Conservation (phyloP, 2,113 vertebrate genomes). For the Rattus norvegicus region DNA sequence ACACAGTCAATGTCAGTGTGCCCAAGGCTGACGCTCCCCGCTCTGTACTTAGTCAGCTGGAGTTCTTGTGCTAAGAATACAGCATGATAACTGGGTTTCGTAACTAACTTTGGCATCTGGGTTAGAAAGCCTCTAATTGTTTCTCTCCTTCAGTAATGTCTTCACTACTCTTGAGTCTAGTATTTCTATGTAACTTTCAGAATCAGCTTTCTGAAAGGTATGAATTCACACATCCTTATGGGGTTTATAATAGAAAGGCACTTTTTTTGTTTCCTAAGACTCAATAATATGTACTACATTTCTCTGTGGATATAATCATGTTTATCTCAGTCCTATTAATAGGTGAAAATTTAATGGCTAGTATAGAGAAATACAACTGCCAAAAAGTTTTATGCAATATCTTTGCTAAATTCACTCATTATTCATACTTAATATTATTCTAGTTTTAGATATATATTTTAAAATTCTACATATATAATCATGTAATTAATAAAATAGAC, state of each 20-base stretch:
- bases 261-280: neutral
- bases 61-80: neutral
- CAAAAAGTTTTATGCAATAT: neutral
- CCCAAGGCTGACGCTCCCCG: neutral
- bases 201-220: neutral
- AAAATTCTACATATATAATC: neutral
- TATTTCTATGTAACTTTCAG: neutral
- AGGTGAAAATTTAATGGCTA: neutral
- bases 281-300: neutral
- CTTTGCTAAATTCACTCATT: neutral
- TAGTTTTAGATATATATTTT: neutral
- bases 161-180: neutral
- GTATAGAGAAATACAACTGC: neutral
- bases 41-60: neutral
- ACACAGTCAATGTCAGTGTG: no score
- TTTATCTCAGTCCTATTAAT: neutral
- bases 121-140: neutral
- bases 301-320: neutral
- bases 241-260: neutral
- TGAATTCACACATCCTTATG: neutral
- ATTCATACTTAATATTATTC: neutral
- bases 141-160: neutral
- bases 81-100: neutral
- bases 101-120: neutral
- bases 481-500: neutral